Base-by-base conservation (phyloP, 2,797 vertebrate genomes). In the Psittacula derbiana region DNA sequence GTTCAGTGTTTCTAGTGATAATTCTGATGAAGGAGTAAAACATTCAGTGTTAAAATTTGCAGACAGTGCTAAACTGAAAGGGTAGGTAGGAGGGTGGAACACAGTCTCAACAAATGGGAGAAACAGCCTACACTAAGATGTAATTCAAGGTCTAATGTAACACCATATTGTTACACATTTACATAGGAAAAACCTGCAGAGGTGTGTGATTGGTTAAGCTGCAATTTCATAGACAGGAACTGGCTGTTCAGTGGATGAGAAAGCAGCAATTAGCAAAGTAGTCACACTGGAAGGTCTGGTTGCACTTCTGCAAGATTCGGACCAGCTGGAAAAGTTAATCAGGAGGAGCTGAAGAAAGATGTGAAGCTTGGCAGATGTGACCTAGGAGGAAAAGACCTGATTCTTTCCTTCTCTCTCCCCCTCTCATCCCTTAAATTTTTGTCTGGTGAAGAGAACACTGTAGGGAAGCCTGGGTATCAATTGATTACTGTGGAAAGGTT, bases 21-120 rank as follows among this genome's bases (percentile, higher is more conserved):
- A 85, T 95, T 85, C n/a, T 20, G 47, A 71, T 49, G 38, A 84
- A 86, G 40, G n/a, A 81, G 40, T 92, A 90, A 96, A 88, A 87
- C 86, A 86, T 30, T 74, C 67, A 88, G 74, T 65, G 75, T 79
- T 91, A 85, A 87, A 70, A 82, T 85, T 72, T 92, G 74, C 62
- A 73, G 75, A 75, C 61, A 38, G 33, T 65, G 53, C 44, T 80
- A 38, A 80, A 73, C 33, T 69, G 41, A 30, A 55, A 58, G 46
- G 24, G 40, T 79, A 50, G 38, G 16, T 53, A 79, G 86, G 38
- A 85, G 58, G 62, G 50, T 80, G 73, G 58, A 76, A 50, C 40
- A 31, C 16, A 60, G 43, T 62, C 80, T 82, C 71, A 92, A 84
- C 62, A 79, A 89, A 76, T 66, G 40, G 50, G 73, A 94, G 78